phyloP scores from a whole-genome alignment of 2,797 vertebrate genomes.

The Chiloscyllium punctatum region DNA sequence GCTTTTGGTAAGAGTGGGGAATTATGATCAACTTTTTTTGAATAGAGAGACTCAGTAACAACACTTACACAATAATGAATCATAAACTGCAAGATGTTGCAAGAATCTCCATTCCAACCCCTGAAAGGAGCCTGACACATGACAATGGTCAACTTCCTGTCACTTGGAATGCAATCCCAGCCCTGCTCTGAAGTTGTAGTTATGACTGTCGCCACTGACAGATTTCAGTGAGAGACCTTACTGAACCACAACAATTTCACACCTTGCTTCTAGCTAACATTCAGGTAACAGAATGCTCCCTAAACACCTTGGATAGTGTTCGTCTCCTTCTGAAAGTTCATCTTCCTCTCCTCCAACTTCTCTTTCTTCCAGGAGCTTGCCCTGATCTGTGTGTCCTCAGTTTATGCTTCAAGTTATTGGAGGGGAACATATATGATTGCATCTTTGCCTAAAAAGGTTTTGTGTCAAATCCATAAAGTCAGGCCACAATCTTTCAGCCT shows the following conservation, averaged over 20 bases:
- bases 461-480: background rate
- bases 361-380: background rate
- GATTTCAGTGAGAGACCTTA: background rate
- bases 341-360: background rate
- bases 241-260: background rate
- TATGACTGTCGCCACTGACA: background rate
- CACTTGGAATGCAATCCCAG: background rate
- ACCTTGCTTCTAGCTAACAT: background rate
- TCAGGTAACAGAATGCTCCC: background rate
- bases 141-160: background rate
- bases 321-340: background rate
- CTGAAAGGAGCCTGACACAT: no score
- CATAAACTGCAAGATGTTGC: no score
- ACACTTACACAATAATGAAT: no score
- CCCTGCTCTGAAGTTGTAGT: background rate
- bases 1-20: no score
- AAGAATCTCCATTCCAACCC: no score
- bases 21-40: no score
- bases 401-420: background rate
- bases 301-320: background rate
- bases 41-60: no score
- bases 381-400: background rate
- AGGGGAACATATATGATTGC: background rate
- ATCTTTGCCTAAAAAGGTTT: background rate
- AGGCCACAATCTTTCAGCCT: background rate